These are phyloP conservation scores for Anthopleura sola DNA, from an alignment of 64 coral and sea anemone species.

Conservation along the genomic window DNA sequence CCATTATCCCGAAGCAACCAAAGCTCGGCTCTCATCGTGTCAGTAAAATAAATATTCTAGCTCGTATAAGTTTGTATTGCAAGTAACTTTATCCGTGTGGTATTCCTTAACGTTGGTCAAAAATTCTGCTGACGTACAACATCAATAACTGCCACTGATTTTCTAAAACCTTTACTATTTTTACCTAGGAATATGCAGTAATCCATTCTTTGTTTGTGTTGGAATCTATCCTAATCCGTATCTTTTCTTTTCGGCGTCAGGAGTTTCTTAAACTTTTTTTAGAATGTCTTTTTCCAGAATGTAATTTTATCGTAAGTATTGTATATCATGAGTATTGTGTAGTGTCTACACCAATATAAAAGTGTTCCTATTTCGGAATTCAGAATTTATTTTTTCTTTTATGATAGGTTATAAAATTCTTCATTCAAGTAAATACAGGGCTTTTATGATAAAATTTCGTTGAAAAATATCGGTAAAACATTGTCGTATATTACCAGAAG, in stretches of 20 bases:
- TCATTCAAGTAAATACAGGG: not conserved
- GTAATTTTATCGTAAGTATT: not conserved
- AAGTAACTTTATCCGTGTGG: not conserved
- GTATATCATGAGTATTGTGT: not conserved
- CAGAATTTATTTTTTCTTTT: not conserved
- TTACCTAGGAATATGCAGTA: not conserved
- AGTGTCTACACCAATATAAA: too few species aligned
- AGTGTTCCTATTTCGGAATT: not conserved
- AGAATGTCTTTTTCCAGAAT: not conserved
- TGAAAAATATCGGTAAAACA: not conserved
- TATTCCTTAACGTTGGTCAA: not conserved
- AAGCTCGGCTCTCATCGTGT: not conserved
- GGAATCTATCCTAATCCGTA: not conserved
- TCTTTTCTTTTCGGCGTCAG: not conserved
- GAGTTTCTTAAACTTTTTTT: not conserved
- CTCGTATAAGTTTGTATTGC: not conserved
- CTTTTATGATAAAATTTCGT: not conserved
- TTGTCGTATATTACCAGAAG: not conserved
- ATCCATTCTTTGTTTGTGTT: not conserved
- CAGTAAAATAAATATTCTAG: not conserved
- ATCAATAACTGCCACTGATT: not conserved
- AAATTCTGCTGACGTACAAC: constrained; percentile 1
- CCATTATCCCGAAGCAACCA: not conserved
- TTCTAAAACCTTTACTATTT: not conserved
- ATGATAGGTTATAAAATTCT: not conserved